Evolutionary conservation across 2,888 invertebrate species (phyloP).

Genomic region (Pycnomerus fuliginosus): DNA sequence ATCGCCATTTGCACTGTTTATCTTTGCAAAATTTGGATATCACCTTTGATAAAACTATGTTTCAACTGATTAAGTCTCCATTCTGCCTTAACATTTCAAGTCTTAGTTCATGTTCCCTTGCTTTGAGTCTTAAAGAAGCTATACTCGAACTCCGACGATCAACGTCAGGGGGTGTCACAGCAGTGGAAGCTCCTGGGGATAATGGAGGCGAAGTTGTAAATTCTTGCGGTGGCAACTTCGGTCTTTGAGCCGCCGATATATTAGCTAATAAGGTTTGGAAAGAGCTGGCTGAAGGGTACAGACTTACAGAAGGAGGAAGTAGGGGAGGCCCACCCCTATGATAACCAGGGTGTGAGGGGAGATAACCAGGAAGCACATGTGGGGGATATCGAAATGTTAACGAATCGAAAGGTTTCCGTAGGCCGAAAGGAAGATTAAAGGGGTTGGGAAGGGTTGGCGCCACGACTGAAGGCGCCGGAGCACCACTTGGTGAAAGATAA

Average conservation of each 20-base stretch:
- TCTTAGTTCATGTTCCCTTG: slow-evolving; percentile 84
- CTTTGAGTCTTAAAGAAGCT: slow-evolving; percentile 81
- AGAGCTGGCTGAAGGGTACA: slow-evolving; percentile 64
- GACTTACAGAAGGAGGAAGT: slow-evolving; percentile 62
- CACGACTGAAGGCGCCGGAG: slow-evolving; percentile 64
- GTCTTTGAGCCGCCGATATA: slow-evolving; percentile 65
- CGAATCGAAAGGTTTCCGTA: slow-evolving; percentile 72
- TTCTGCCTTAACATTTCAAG: slow-evolving; percentile 80
- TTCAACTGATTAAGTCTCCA: slow-evolving; percentile 77
- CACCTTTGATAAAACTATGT: not conserved
- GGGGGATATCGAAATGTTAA: slow-evolving; percentile 73
- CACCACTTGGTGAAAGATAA: slow-evolving; percentile 64
- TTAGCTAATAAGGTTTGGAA: slow-evolving; percentile 86
- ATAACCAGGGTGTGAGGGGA: slow-evolving; percentile 51
- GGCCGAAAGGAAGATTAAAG: slow-evolving; percentile 76
- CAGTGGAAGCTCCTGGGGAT: slow-evolving; percentile 54
- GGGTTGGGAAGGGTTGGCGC: slow-evolving; percentile 80
- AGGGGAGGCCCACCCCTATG: slow-evolving; percentile 66
- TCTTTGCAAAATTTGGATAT: not conserved
- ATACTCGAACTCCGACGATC: slow-evolving; percentile 85
- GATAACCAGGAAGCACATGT: slow-evolving; percentile 61
- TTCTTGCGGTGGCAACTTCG: slow-evolving; percentile 57
- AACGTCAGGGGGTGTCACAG: slow-evolving; percentile 62
- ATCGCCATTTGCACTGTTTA: slow-evolving; percentile 7
- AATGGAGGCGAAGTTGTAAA: slow-evolving; percentile 55